Evolutionary conservation across 2,797 vertebrate genomes (phyloP), one percentile per base, ranked within the genome.

Genomic region (Sebastolobus altivelis): DNA sequence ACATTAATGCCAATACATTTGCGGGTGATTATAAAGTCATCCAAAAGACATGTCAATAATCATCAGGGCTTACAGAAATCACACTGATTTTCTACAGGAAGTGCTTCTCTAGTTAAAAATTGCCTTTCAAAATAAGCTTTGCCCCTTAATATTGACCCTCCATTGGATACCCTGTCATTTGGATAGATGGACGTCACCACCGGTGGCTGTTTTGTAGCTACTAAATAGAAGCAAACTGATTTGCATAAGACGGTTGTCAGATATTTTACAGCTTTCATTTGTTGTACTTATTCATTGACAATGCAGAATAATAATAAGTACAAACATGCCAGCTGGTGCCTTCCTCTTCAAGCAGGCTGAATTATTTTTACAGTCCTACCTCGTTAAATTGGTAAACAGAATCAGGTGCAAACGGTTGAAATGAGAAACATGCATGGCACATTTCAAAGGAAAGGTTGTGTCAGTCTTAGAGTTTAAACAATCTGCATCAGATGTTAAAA

Each of bases 161-260:
- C 5, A 35, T 12, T 65, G 31, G 65, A 9, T 6, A 49, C 25
- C 54, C 22, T 43, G 35, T 55, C 37, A 54, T 67, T 60, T 6
- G 14, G 20, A 72, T 29, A 56, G 37, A 49, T 29, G 52, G 67
- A 13, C 31, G 35, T 8, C 46, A 9, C 52, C 55, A 29, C 22
- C 6, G 6, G 22, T 40, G 35, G 18, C 14, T 61, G n/a, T n/a
- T 31, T 25, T 8, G 27, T 6, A 52, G 20, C 18, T 52, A 52
- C 49, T 52, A 52, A 54, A 54, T 54, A 60, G 72, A 73, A 29
- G 43, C 29, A 66, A 58, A 65, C 11, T 31, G 3, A 68, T 65
- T 58, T 20, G n/a, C 10, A 12, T 20, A 20, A 4, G 35, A 13
- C 27, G 8, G 18, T 72, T 70, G 29, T 60, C 27, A 79, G 72